Base-by-base conservation (phyloP, 2,888 invertebrate genomes). In the Cantharis rufa region DNA sequence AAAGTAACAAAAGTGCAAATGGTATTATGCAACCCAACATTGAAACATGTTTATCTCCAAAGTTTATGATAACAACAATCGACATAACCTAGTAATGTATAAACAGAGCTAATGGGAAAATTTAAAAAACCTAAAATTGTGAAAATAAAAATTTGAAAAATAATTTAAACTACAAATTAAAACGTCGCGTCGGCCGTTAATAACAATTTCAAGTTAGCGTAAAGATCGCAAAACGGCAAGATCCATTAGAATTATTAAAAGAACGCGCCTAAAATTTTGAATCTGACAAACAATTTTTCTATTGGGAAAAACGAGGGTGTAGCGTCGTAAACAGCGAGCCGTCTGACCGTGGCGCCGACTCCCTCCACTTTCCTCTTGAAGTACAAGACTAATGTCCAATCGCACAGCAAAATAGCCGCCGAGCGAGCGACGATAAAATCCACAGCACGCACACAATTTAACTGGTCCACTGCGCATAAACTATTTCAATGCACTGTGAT, bases 401-500 rank as follows among this genome's bases (percentile, higher is more conserved):
- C 84, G 86, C 61, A 85, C 86, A 86, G 76, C n/a, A 74, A 73
- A 85, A 80, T 81, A 77, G 16, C 84, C 80, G 69, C 73, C 79
- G 75, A 69, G 62, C 24, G 27, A 78, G 80, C 80, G 82, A 77
- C 77, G 66, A 77, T 69, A 16, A 24, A 73, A 69, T 66, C 48
- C 62, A 61, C 71, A 62, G 68, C 75, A 72, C 78, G 74, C 79
- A 70, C 70, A 83, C 80, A n/a, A 81, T 71, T 82, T 74, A 76
- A 78, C 82, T 88, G 87, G 86, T 75, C 87, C 82, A 86, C 85
- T 85, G 86, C 82, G 85, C 86, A 86, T 86, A 87, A 88, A 87
- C 87, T 86, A 88, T 88, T 88, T 87, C 87, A 88, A 88, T 88
- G 88, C 88, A 87, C 85, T 85, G 87, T 85, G 86, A 87, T 87